A percentile compares a stretch with the other conserved stretches of the same genome.
Evolutionary conservation across 2,113 vertebrate species (phyloP).

Genomic region (Perca schrenkii): DNA sequence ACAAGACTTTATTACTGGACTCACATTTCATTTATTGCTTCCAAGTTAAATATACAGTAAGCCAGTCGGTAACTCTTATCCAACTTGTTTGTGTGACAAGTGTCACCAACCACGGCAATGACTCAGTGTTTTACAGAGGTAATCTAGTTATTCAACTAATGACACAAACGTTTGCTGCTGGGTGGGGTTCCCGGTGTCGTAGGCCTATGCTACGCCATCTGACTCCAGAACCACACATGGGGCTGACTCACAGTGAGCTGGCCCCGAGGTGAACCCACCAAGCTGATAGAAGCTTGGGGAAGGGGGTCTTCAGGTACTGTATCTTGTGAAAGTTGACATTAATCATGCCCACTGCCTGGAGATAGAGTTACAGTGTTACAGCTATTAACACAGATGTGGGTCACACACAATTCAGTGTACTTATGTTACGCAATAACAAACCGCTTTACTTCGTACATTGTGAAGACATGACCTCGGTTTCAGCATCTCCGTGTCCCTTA

Average conservation of each 20-base stretch:
- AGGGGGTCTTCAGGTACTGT: constrained; percentile 7
- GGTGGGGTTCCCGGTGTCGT: constrained; percentile 41
- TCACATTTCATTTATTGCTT: constrained; percentile 8
- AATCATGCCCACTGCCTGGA: constrained; percentile 22
- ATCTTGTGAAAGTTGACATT: constrained; percentile 44
- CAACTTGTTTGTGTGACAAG: neutral
- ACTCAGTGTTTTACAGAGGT: constrained; percentile 10
- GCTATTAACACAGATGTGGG: constrained; percentile 34
- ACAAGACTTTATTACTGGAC: neutral
- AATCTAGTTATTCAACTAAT: constrained; percentile 20
- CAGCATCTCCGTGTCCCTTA: neutral
- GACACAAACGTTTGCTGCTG: constrained; percentile 41
- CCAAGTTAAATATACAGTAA: neutral
- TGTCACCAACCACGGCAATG: constrained; percentile 4
- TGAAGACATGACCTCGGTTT: constrained; percentile 3
- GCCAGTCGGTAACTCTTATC: neutral
- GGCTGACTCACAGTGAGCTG: constrained; percentile 68
- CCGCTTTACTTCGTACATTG: constrained; percentile 31
- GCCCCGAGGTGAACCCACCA: constrained; percentile 64
- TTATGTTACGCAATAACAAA: constrained; percentile 40
- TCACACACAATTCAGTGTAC: constrained; percentile 31
- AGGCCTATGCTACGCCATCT: constrained; percentile 5
- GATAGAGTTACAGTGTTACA: constrained; percentile 27
- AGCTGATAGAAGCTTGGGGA: neutral
- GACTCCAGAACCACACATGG: constrained; percentile 71